Conservation (phyloP, 2,113 vertebrate species). For the Cariama cristata region DNA sequence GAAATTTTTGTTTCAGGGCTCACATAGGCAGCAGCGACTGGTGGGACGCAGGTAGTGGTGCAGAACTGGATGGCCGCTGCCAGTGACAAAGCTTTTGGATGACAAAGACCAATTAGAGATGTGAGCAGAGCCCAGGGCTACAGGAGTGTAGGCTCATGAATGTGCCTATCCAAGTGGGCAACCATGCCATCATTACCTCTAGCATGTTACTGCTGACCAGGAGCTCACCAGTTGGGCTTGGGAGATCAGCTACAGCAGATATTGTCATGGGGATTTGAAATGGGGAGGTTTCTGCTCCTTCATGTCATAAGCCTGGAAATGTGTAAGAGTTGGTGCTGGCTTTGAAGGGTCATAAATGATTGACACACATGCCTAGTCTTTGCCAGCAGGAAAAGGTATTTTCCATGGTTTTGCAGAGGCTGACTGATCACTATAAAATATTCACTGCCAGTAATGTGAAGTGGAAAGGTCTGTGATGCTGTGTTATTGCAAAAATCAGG, state of each 20-base stretch:
- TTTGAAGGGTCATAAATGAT: background rate
- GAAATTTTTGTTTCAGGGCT: background rate
- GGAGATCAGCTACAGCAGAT: background rate
- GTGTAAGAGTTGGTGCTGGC: background rate
- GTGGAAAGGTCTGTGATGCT: background rate
- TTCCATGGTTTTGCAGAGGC: background rate
- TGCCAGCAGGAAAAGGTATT: background rate
- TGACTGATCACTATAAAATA: background rate
- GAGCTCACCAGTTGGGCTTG: background rate
- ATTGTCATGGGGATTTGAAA: background rate
- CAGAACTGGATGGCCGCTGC: background rate
- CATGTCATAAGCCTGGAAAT: background rate
- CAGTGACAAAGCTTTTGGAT: background rate
- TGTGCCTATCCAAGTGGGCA: background rate
- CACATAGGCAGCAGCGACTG: background rate
- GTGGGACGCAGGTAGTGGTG: background rate
- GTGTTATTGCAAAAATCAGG: background rate
- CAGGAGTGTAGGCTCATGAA: background rate
- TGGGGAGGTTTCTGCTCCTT: background rate
- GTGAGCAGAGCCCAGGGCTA: background rate
- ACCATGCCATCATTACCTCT: background rate
- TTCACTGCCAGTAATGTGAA: background rate
- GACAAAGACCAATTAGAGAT: background rate
- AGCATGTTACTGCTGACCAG: background rate
- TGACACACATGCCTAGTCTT: background rate